Conservation (phyloP, 2,113 vertebrate species). For the Apteryx owenii region DNA sequence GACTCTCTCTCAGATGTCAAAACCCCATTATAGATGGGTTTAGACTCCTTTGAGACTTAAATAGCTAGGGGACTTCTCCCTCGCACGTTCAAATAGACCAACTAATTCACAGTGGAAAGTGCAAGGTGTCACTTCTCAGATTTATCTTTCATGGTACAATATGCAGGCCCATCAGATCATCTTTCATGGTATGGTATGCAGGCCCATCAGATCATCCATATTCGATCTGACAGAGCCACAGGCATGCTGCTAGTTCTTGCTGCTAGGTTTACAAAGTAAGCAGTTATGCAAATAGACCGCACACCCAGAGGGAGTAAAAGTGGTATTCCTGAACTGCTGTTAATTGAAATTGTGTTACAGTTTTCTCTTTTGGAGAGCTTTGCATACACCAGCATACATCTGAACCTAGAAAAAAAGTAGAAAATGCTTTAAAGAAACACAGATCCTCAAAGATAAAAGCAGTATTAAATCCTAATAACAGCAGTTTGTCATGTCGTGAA, state of each 20-base stretch:
- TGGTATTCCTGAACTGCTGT: not conserved
- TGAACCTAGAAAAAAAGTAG: not conserved
- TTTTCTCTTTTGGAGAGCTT: not conserved
- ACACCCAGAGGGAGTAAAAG: not conserved
- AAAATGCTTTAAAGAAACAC: not conserved
- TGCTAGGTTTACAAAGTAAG: not conserved
- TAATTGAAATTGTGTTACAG: not conserved
- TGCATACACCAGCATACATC: not conserved
- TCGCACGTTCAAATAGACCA: not conserved
- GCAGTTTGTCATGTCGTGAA: not conserved
- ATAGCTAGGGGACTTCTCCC: not conserved
- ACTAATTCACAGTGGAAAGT: not conserved
- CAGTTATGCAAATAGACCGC: not conserved
- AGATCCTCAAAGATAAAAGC: not conserved
- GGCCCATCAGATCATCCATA: not conserved
- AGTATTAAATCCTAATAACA: not conserved
- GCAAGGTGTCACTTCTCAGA: not conserved
- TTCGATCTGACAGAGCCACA: not conserved
- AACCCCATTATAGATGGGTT: not conserved
- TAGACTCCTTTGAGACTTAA: not conserved
- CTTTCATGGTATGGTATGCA: not conserved
- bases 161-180: not conserved
- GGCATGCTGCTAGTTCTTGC: not conserved
- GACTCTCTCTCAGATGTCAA: not conserved
- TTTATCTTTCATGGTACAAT: not conserved